These are phyloP conservation scores for Agelaius phoeniceus DNA, from an alignment of 2,113 vertebrate genomes.

Conservation along the genomic window DNA sequence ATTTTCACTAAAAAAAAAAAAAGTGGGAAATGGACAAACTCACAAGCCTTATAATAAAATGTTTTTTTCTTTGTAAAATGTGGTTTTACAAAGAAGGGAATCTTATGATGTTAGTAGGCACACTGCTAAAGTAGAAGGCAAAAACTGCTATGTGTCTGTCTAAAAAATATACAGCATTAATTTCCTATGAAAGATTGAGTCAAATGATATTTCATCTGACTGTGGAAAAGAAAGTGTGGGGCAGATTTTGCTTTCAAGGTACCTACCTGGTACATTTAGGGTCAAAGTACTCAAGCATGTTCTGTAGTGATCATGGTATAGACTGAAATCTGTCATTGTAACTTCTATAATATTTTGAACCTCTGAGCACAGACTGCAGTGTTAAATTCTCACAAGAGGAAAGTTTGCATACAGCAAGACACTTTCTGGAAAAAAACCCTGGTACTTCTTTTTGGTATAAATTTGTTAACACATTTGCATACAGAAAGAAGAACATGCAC, in stretches of 20 bases:
- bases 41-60: background rate
- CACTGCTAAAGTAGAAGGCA: background rate
- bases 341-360: background rate
- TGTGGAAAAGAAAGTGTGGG: background rate
- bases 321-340: background rate
- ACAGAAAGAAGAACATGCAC: background rate
- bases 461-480: fast-evolving
- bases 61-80: too few species aligned
- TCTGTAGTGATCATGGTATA: background rate
- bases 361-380: background rate
- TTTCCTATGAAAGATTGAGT: background rate
- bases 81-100: background rate
- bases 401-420: background rate
- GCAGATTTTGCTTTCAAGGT: background rate
- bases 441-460: background rate
- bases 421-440: background rate
- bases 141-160: background rate
- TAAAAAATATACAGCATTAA: background rate
- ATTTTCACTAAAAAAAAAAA: background rate
- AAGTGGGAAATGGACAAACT: background rate
- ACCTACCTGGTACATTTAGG: background rate
- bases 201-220: background rate
- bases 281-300: background rate
- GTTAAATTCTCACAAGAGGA: background rate
- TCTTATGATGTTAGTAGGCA: fast-evolving